These are phyloP conservation scores for Caenorhabditis doughertyi DNA, from an alignment of 2,888 invertebrate genomes.

Conservation along the genomic window DNA sequence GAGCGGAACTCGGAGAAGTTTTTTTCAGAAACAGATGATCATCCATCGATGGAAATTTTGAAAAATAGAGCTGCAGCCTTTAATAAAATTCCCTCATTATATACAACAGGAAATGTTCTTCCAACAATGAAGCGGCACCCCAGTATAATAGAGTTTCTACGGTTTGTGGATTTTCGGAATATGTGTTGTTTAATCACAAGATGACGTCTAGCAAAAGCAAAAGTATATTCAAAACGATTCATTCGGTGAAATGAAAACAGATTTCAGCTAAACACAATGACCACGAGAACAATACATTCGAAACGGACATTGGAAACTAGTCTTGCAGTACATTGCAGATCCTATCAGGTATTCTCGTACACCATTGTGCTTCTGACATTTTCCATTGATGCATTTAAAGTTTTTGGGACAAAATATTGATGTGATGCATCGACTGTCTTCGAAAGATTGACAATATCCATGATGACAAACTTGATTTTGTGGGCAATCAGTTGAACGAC, in stretches of 20 bases:
- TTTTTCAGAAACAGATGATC: too few relatives aligned
- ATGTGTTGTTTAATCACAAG: too few relatives aligned
- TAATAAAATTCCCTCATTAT: too few relatives aligned
- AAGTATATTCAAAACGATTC: background rate
- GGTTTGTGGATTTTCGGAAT: too few relatives aligned
- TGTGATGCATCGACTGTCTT: constrained; percentile 16
- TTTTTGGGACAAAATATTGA: constrained; percentile 8
- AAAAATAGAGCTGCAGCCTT: too few relatives aligned
- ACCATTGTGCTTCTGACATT: constrained; percentile 10
- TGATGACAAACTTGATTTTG: constrained; percentile 17
- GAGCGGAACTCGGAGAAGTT: too few relatives aligned
- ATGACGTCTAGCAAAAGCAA: too few relatives aligned
- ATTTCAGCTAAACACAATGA: constrained; percentile 16
- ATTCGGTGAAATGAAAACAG: background rate
- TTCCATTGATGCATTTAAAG: constrained; percentile 19
- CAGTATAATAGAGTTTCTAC: too few relatives aligned
- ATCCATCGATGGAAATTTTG: too few relatives aligned
- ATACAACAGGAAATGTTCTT: too few relatives aligned
- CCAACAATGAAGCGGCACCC: too few relatives aligned
- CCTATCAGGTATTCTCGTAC: background rate
- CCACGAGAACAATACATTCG: constrained; percentile 28
- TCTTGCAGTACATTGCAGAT: constrained; percentile 15
- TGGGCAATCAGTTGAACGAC: constrained; percentile 6
- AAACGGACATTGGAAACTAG: constrained; percentile 8
- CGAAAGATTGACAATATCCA: constrained; percentile 26